Conservation (phyloP, 2,797 vertebrate species). For the Poecile montanus region DNA sequence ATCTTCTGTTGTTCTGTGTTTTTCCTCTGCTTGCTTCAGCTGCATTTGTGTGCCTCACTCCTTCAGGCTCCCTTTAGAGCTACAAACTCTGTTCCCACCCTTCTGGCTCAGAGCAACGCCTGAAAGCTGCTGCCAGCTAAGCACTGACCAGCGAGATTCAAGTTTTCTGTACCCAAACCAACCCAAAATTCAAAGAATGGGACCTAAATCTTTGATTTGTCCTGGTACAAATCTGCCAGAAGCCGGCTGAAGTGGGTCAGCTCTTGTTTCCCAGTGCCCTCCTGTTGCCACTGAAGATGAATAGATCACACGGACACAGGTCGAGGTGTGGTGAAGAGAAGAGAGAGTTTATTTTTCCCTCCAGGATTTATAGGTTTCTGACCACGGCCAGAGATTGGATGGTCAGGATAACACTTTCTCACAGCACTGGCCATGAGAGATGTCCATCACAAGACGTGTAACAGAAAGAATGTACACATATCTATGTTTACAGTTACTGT, state of each 20-base stretch:
- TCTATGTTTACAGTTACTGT: too few species aligned
- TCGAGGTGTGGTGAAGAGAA: too few species aligned
- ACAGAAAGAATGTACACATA: too few species aligned
- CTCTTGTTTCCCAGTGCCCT: accelerated
- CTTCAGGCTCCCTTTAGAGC: background rate
- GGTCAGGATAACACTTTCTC: too few species aligned
- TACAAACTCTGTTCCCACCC: background rate
- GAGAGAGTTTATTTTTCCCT: too few species aligned
- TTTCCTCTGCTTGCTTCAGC: background rate
- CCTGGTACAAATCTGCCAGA: background rate
- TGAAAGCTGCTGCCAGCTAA: background rate
- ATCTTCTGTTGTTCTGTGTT: background rate
- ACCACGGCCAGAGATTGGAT: too few species aligned
- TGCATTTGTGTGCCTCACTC: accelerated
- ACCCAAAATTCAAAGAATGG: background rate
- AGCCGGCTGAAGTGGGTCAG: accelerated
- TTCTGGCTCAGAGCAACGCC: background rate
- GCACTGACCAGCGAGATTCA: background rate
- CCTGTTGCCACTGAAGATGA: too few species aligned
- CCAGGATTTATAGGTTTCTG: too few species aligned
- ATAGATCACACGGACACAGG: too few species aligned
- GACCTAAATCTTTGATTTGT: background rate
- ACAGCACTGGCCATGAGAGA: too few species aligned
- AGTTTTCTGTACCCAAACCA: background rate
- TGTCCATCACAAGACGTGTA: too few species aligned